Evolutionary conservation across 2,797 vertebrate species (phyloP).

Genomic region (Cheirogaleus major): DNA sequence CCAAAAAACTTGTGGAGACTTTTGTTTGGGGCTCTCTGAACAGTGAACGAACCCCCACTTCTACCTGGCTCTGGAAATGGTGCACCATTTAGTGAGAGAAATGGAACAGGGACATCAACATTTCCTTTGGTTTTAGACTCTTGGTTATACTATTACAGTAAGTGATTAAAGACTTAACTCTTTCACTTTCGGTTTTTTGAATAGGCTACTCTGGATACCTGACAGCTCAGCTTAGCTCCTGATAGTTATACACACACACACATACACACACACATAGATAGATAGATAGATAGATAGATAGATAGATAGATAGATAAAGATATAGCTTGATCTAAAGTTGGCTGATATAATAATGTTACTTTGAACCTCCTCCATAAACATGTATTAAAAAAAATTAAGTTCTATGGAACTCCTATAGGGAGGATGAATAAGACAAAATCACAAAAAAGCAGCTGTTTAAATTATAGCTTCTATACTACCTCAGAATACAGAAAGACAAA

Average conservation of each 20-base stretch:
- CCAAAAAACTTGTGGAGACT: background rate
- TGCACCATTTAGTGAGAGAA: background rate
- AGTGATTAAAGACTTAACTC: background rate
- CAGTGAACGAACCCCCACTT: background rate
- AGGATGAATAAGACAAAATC: conserved; percentile 18
- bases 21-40: background rate
- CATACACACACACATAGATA: background rate
- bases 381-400: background rate
- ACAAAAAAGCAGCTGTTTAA: background rate
- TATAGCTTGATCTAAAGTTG: background rate
- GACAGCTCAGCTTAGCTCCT: background rate
- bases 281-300: no score
- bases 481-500: conserved; percentile 9
- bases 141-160: background rate
- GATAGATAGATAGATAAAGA: background rate
- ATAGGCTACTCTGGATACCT: background rate
- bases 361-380: conserved; percentile 23
- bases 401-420: background rate
- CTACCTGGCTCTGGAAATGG: background rate
- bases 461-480: background rate
- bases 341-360: background rate
- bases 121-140: background rate
- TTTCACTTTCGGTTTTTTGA: background rate
- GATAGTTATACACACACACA: background rate
- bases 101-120: background rate